Evolutionary conservation across 2,888 invertebrate species (phyloP).

Genomic region (Rhamphomyia laevipes): DNA sequence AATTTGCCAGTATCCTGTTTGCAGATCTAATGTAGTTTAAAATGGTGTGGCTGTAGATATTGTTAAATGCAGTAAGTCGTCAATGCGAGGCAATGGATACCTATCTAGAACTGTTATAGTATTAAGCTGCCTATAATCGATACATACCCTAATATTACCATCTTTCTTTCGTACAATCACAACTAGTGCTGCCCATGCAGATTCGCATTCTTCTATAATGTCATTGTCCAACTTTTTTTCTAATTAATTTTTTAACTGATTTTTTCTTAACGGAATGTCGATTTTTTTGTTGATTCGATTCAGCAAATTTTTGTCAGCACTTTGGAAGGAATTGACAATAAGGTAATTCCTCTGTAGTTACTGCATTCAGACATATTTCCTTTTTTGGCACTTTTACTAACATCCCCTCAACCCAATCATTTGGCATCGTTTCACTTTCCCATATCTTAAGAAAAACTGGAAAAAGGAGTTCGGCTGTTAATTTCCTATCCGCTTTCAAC

Average conservation of each 20-base stretch:
- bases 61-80: neutral
- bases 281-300: too few relatives aligned
- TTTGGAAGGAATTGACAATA: too few relatives aligned
- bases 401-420: constrained; percentile 12
- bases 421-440: constrained; percentile 11
- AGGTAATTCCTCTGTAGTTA: constrained; percentile 3
- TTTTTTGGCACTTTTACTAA: constrained; percentile 12
- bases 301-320: too few relatives aligned
- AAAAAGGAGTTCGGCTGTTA: neutral
- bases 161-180: constrained; percentile 18
- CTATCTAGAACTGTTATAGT: constrained; percentile 6
- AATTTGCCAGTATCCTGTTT: constrained; percentile 7
- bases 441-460: constrained; percentile 1
- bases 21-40: constrained; percentile 15
- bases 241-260: constrained; percentile 5
- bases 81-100: constrained; percentile 1
- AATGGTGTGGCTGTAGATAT: constrained; percentile 3
- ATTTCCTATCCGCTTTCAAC: neutral
- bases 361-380: neutral
- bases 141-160: constrained; percentile 14
- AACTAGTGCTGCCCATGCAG: constrained; percentile 6
- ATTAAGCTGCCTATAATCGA: constrained; percentile 6
- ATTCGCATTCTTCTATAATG: constrained; percentile 11
- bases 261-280: too few relatives aligned
- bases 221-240: constrained; percentile 10